Evolutionary conservation across 2,113 vertebrate genomes (phyloP).

Genomic region (Caranx melampygus): DNA sequence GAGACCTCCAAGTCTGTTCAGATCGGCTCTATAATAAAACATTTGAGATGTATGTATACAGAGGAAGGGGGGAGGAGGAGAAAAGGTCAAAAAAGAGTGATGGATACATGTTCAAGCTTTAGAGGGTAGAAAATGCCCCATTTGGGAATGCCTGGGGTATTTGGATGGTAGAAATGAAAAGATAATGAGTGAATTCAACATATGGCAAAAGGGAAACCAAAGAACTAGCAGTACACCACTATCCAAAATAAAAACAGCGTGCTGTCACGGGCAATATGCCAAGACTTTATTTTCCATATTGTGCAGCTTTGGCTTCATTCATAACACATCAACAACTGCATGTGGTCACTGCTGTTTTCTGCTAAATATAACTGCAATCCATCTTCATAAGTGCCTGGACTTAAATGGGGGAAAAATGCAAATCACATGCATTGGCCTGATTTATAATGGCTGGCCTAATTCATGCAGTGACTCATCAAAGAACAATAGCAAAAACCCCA

Average conservation of each 20-base stretch:
- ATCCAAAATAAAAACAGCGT: not conserved
- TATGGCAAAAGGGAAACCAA: not conserved
- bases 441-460: not conserved
- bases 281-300: not conserved
- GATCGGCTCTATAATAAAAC: constrained; percentile 66
- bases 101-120: constrained; percentile 3
- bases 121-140: not conserved
- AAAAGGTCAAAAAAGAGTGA: not conserved
- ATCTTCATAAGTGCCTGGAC: not conserved
- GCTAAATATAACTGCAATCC: not conserved
- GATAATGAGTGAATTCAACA: not conserved
- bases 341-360: not conserved
- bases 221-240: not conserved
- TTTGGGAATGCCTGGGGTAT: constrained; percentile 5
- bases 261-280: not conserved
- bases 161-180: not conserved
- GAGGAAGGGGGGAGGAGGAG: not conserved
- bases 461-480: not conserved
- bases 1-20: constrained; percentile 64
- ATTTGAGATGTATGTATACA: constrained; percentile 52
- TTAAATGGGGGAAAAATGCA: not conserved
- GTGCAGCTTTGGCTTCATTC: not conserved
- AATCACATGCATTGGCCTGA: not conserved
- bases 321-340: not conserved
- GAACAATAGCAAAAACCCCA: not conserved